Conservation (phyloP, 2,113 vertebrate genomes). For the Anoplopoma fimbria region DNA sequence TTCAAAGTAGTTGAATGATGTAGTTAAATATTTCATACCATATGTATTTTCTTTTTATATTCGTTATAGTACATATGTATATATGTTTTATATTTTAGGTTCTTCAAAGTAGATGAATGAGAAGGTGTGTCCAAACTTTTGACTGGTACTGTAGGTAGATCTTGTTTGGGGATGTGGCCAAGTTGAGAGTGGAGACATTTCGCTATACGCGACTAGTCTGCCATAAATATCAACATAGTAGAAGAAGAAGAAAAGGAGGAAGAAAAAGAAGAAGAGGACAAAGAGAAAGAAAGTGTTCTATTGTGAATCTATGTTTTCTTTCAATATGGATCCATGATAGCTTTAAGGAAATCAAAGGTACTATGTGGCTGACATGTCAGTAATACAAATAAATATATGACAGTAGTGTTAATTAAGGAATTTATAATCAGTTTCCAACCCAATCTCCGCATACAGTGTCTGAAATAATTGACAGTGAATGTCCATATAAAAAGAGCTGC, state of each 20-base stretch:
- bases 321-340: neutral
- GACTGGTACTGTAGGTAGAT: too few species aligned
- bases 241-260: too few species aligned
- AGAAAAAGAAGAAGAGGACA: too few species aligned
- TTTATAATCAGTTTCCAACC: neutral
- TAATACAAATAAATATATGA: neutral
- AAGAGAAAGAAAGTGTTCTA: too few species aligned
- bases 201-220: neutral
- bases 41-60: too few species aligned
- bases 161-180: neutral
- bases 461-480: neutral
- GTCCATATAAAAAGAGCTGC: neutral
- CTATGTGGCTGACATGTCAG: accelerated
- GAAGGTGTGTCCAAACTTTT: too few species aligned
- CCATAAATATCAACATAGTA: neutral
- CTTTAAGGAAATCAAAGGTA: neutral
- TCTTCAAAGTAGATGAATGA: too few species aligned
- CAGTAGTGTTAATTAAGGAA: neutral
- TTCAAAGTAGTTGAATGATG: too few species aligned
- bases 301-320: neutral
- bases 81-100: too few species aligned
- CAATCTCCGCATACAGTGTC: neutral
- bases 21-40: too few species aligned
- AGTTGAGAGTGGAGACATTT: neutral
- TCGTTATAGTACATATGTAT: too few species aligned